phyloP scores from a whole-genome alignment of 2,888 invertebrate species.

The Pammene fasciana region DNA sequence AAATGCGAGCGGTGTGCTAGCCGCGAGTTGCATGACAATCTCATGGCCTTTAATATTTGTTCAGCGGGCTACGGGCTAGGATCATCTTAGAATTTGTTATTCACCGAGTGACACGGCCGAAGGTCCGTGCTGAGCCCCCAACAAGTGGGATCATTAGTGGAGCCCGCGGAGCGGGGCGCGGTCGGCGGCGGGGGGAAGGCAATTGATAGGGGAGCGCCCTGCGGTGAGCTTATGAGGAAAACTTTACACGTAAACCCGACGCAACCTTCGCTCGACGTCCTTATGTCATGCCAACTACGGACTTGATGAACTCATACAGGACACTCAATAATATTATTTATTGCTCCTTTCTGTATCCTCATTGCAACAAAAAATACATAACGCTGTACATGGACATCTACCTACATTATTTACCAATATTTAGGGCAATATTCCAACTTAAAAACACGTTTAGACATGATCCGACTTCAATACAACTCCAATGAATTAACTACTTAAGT shows the following conservation, averaged over 20 bases:
- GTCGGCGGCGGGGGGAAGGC: slow-evolving; percentile 55
- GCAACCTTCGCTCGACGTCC: slow-evolving; percentile 55
- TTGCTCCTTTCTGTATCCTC: no score
- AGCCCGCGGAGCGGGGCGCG: slow-evolving; percentile 54
- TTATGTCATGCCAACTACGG: slow-evolving; percentile 52
- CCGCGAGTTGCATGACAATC: slow-evolving; percentile 47
- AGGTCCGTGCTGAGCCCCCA: slow-evolving; percentile 79
- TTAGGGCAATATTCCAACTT: no score
- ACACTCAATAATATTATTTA: slow-evolving; percentile 45
- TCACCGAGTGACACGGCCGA: slow-evolving; percentile 77
- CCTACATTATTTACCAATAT: no score
- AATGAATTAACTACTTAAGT: no score
- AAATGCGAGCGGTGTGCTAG: slow-evolving; percentile 45
- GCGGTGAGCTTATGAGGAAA: slow-evolving; percentile 78
- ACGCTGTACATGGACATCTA: no score
- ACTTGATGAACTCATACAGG: slow-evolving; percentile 66
- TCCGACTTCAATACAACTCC: no score
- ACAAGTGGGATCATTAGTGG: slow-evolving; percentile 82
- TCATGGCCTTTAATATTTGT: slow-evolving; percentile 57
- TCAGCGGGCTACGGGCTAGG: slow-evolving; percentile 57
- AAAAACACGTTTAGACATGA: no score
- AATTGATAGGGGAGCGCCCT: slow-evolving; percentile 80
- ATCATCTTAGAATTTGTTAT: slow-evolving; percentile 79
- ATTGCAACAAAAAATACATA: no score
- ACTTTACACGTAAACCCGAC: slow-evolving; percentile 75